Evolutionary conservation across 2,113 vertebrate species (phyloP).

Genomic region (Balaenoptera acutorostrata): DNA sequence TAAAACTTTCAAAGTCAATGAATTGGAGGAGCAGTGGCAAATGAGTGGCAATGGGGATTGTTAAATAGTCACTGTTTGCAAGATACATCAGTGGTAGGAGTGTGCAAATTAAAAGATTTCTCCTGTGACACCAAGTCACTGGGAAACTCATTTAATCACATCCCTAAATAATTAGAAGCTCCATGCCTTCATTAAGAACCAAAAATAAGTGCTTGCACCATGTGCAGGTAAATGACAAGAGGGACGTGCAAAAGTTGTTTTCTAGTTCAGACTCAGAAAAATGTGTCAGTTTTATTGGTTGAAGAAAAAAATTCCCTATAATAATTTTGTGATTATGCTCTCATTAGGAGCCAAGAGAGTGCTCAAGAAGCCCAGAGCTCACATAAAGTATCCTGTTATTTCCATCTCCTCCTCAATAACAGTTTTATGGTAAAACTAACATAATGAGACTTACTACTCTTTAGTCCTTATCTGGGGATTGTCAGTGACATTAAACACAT

Average conservation of each 20-base stretch:
- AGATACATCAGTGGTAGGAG: constrained; percentile 56
- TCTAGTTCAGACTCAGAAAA: constrained; percentile 64
- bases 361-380: constrained; percentile 55
- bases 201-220: constrained; percentile 66
- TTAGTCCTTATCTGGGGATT: constrained; percentile 38
- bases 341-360: constrained; percentile 60
- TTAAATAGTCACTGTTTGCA: constrained; percentile 66
- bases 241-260: constrained; percentile 68
- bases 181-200: constrained; percentile 70
- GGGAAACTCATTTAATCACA: constrained; percentile 72
- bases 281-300: constrained; percentile 71
- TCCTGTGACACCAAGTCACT: constrained; percentile 67
- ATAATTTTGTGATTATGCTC: constrained; percentile 71
- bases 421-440: constrained; percentile 71
- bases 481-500: constrained; percentile 2
- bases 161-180: constrained; percentile 75
- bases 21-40: constrained; percentile 57
- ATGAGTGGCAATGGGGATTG: constrained; percentile 66
- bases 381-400: constrained; percentile 68
- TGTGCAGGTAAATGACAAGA: constrained; percentile 74
- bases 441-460: constrained; percentile 63
- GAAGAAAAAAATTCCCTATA: constrained; percentile 57
- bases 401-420: constrained; percentile 58
- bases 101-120: constrained; percentile 73
- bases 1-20: constrained; percentile 75